Base-by-base conservation (phyloP, 2,113 vertebrate genomes). In the Cettia cetti region DNA sequence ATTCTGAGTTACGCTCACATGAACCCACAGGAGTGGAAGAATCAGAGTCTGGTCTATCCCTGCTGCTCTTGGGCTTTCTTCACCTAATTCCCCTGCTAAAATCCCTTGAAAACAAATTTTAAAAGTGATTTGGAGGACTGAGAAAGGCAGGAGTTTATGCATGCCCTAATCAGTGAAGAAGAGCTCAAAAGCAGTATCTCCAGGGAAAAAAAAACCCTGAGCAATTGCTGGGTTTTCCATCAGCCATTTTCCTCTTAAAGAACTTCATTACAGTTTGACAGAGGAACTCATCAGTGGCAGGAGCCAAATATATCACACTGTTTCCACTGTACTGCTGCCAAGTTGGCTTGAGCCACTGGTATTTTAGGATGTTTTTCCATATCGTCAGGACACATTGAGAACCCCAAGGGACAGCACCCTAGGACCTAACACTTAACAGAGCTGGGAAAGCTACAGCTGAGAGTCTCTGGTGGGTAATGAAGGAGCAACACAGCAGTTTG, bases 311-410 rank as follows among this genome's bases (percentile, higher is more conserved):
- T 76, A 72, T 83, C 79, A 93, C 27, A 9, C 65, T 72, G 49
- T 95, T 95, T 95, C 89, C 93, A 94, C 50, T 72, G 45, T 79
- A 35, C n/a, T 87, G 37, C 53, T 91, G 93, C 87, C 95, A 96
- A 85, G 52, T 9, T 95, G 70, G 28, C 44, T 50, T 85, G 35
- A 82, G 53, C 37, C 54, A 35, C n/a, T 71, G 69, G 44, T 91
- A 92, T 95, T 89, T 95, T 89, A 84, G 78, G 49, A 91, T 72
- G 65, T 79, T 87, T 94, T 94, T 95, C 86, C 74, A 1, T 94
- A 80, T 69, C 15, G 2, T 87, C 70, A 50, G 70, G 60, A 83
- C 72, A 81, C 44, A 13, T 2, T 66, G 75, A 70, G 42, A 47
- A 56, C 94, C 80, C 93, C 71, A 86, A 61, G 70, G 37, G 81